Percentiles rank a stretch among this genome's conserved stretches.
Conservation (phyloP, 1,140 invertebrate species). For the Drosophila pruinosa region DNA sequence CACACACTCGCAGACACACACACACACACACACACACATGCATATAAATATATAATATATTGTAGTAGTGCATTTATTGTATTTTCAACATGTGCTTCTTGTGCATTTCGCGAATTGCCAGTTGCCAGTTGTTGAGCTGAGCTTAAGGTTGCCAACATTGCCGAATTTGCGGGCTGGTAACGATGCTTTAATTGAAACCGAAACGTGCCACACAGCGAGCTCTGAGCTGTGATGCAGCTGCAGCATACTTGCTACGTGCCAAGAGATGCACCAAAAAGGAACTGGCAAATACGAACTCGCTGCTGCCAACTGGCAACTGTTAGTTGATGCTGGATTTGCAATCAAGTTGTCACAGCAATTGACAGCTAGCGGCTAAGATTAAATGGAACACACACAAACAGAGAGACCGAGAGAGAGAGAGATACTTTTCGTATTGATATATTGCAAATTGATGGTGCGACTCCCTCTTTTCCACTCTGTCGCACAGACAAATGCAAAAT, state of each 20-base stretch:
- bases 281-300: background rate
- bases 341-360: constrained; percentile 69
- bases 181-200: constrained; percentile 73
- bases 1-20: background rate
- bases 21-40: background rate
- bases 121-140: constrained; percentile 7
- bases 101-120: constrained; percentile 29
- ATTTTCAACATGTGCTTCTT: constrained; percentile 60
- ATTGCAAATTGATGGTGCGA: constrained; percentile 76
- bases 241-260: constrained; percentile 27
- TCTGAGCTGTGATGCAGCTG: background rate
- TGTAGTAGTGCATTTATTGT: constrained; percentile 60
- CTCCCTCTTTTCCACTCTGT: constrained; percentile 23
- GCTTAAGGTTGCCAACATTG: constrained; percentile 42
- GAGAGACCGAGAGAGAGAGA: background rate
- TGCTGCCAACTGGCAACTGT: constrained; percentile 11
- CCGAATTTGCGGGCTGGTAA: constrained; percentile 50
- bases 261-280: background rate
- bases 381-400: constrained; percentile 50
- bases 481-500: constrained; percentile 58
- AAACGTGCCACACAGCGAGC: constrained; percentile 21
- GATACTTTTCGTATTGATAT: constrained; percentile 52
- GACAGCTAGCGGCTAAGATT: constrained; percentile 62
- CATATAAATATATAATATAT: background rate
- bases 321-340: constrained; percentile 52